These are phyloP conservation scores for Heliconius erato DNA, from an alignment of 2,888 invertebrate genomes.

Conservation along the genomic window DNA sequence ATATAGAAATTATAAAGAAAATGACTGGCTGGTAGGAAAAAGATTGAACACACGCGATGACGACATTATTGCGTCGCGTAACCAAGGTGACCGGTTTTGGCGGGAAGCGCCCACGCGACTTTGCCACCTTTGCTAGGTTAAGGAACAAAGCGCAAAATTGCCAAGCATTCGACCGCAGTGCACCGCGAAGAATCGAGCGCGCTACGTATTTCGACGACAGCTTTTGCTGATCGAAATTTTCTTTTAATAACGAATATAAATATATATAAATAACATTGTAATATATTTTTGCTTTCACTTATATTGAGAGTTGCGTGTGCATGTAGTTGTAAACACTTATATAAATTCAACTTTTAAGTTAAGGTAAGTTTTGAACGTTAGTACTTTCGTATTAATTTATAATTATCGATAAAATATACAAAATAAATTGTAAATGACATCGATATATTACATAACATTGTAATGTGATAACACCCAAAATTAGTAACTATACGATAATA, in stretches of 20 bases:
- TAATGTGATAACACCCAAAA: neutral
- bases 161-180: conserved; percentile 82
- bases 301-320: neutral
- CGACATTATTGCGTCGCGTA: conserved; percentile 64
- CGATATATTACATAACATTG: neutral
- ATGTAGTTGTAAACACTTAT: neutral
- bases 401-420: neutral
- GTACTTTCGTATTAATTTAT: neutral
- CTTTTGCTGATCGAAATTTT: conserved; percentile 76
- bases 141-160: conserved; percentile 55
- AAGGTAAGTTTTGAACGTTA: conserved; percentile 21
- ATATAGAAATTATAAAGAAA: conserved; percentile 40
- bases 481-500: neutral
- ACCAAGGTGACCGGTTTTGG: conserved; percentile 81
- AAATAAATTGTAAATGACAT: neutral
- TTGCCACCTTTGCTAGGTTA: conserved; percentile 51
- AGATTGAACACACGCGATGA: conserved; percentile 53
- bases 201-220: conserved; percentile 76
- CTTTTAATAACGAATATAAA: conserved; percentile 31
- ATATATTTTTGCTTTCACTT: conserved; percentile 5
- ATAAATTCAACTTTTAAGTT: neutral
- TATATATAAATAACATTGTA: neutral
- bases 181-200: conserved; percentile 79
- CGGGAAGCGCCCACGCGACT: conserved; percentile 76
- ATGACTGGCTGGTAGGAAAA: conserved; percentile 34